phyloP scores from a whole-genome alignment of 2,888 invertebrate species.

The Oligia latruncula region DNA sequence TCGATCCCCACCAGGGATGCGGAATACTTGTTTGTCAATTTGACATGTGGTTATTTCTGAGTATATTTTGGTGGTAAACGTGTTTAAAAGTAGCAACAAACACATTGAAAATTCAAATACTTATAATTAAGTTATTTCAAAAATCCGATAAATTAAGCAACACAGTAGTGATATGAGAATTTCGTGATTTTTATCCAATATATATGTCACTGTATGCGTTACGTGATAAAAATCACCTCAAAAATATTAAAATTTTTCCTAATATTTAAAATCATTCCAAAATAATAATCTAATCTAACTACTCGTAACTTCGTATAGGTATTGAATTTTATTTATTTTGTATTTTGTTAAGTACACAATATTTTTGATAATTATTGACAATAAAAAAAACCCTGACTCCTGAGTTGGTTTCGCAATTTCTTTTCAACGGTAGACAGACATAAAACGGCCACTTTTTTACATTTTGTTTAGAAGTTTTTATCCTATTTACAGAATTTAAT shows the following conservation, averaged over 20 bases:
- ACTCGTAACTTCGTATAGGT: not conserved
- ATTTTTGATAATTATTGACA: not conserved
- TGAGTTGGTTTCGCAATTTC: not conserved
- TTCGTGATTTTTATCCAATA: not conserved
- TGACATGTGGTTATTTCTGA: conserved; percentile 26
- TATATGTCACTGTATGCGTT: not conserved
- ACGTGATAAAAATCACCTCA: not conserved
- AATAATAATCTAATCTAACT: not conserved
- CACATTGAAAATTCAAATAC: not conserved
- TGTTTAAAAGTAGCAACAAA: not conserved
- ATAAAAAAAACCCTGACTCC: not conserved
- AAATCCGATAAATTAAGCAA: not conserved
- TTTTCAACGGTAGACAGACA: not conserved
- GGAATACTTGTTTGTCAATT: conserved; percentile 3
- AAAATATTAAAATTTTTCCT: not conserved
- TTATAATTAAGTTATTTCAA: too few relatives aligned
- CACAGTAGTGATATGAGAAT: too few relatives aligned
- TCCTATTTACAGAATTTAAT: not conserved
- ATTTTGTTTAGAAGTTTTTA: not conserved
- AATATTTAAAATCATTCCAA: not conserved
- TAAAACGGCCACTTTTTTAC: not conserved
- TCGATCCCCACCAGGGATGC: conserved; percentile 94
- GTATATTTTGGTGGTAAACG: conserved; percentile 21
- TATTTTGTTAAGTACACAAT: not conserved
- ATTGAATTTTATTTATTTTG: too few relatives aligned